These are phyloP conservation scores for Hippotragus niger DNA, from an alignment of 2,113 vertebrate species.

Conservation along the genomic window DNA sequence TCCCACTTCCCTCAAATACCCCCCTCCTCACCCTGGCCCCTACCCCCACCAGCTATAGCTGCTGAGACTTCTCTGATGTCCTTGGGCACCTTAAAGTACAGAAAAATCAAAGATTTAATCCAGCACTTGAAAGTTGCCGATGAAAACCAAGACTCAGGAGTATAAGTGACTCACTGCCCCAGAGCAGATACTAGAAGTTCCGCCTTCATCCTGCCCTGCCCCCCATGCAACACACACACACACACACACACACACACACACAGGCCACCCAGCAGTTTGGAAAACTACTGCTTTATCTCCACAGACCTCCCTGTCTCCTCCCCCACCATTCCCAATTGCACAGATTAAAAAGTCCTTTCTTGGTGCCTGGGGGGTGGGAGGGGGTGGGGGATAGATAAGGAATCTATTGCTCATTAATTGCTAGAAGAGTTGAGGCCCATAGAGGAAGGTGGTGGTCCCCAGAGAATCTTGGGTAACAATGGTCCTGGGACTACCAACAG, in stretches of 20 bases:
- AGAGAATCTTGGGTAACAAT: background rate
- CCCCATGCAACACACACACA: background rate
- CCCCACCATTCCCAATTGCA: background rate
- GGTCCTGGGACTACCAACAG: background rate
- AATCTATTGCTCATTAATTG: background rate
- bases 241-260: background rate
- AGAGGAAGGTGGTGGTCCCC: background rate
- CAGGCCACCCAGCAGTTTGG: background rate
- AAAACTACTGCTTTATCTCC: background rate
- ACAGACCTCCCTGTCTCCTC: background rate
- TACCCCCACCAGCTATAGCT: background rate
- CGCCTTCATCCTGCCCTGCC: accelerated
- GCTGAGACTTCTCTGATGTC: background rate
- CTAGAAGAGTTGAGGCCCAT: background rate
- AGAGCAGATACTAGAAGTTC: background rate
- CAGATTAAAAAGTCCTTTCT: background rate
- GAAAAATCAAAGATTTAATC: background rate
- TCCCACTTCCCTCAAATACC: background rate
- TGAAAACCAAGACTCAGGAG: background rate
- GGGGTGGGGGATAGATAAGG: background rate
- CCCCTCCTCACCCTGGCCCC: background rate
- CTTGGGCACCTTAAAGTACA: background rate
- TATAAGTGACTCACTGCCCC: background rate
- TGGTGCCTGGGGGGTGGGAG: accelerated
- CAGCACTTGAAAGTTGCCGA: background rate